phyloP scores from a whole-genome alignment of 2,113 vertebrate species.

The Zootoca vivipara region DNA sequence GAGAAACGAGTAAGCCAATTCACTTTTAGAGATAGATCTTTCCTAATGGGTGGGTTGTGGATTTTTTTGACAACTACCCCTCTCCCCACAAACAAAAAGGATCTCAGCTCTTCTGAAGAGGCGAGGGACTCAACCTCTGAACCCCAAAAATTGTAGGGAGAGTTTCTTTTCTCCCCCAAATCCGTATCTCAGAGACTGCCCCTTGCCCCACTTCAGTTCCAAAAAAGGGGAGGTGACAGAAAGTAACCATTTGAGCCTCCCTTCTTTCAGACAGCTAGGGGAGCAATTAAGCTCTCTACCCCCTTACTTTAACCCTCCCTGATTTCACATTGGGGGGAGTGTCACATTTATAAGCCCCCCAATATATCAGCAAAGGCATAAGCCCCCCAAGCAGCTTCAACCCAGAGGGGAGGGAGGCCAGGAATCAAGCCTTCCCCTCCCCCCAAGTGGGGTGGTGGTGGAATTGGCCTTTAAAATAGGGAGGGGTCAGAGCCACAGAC shows the following conservation, averaged over 20 bases:
- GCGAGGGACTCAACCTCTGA: not conserved
- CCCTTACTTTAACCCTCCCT: not conserved
- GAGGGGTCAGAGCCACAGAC: not conserved
- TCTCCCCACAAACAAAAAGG: not conserved
- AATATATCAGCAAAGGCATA: too few species aligned
- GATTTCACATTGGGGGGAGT: not conserved
- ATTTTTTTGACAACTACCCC: not conserved
- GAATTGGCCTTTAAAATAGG: not conserved
- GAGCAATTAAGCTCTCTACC: too few species aligned
- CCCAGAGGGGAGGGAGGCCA: not conserved
- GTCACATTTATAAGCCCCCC: not conserved
- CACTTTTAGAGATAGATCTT: not conserved
- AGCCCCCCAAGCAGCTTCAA: not conserved
- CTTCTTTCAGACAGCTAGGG: too few species aligned
- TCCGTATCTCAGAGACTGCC: not conserved
- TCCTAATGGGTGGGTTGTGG: not conserved
- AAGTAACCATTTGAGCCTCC: too few species aligned
- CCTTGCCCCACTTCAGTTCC: not conserved
- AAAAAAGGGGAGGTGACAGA: not conserved
- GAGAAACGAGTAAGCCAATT: not conserved
- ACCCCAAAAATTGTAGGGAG: not conserved
- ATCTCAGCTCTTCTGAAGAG: not conserved
- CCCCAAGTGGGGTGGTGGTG: not conserved
- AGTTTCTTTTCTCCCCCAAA: not conserved
- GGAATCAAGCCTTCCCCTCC: not conserved